A percentile compares a stretch with the other conserved stretches of the same genome.
phyloP scores from a whole-genome alignment of 2,797 vertebrate genomes.

The Anguilla pacifica region DNA sequence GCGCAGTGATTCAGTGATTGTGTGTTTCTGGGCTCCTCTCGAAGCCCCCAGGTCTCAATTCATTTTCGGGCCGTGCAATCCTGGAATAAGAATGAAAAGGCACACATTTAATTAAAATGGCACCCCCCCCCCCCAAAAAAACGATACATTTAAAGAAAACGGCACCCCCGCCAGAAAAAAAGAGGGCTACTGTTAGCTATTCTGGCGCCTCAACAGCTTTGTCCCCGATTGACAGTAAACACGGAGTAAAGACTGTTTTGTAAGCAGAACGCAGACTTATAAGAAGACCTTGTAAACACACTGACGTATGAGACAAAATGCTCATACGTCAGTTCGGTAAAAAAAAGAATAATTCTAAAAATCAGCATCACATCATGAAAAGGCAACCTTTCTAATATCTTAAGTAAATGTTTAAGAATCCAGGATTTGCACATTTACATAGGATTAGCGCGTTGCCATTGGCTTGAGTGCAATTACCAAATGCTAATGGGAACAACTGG shows the following conservation, averaged over 20 bases:
- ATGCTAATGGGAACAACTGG: slow-evolving; percentile 65
- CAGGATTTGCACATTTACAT: slow-evolving; percentile 53
- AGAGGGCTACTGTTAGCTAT: slow-evolving; percentile 14
- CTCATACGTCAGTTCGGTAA: not conserved
- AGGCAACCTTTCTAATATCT: not conserved
- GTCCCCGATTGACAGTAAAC: slow-evolving; percentile 17
- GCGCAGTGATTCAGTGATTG: not conserved
- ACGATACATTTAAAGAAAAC: not conserved
- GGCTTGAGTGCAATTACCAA: slow-evolving; percentile 55
- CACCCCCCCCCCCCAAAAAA: not conserved
- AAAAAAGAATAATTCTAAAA: not conserved
- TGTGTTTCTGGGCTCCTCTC: not conserved
- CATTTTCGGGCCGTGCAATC: not conserved
- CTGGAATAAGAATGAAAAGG: not conserved
- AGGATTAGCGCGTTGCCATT: slow-evolving; percentile 47
- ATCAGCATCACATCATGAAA: not conserved
- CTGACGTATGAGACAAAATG: not conserved
- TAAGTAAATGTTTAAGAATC: slow-evolving; percentile 27
- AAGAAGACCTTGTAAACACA: not conserved
- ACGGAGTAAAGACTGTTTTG: not conserved
- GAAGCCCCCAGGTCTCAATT: not conserved
- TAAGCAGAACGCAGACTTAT: not conserved
- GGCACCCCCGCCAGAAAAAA: not conserved
- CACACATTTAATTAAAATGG: not conserved
- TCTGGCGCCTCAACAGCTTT: not conserved